These are phyloP conservation scores for Sisor rabdophorus DNA, from an alignment of 2,113 vertebrate genomes.

Conservation along the genomic window DNA sequence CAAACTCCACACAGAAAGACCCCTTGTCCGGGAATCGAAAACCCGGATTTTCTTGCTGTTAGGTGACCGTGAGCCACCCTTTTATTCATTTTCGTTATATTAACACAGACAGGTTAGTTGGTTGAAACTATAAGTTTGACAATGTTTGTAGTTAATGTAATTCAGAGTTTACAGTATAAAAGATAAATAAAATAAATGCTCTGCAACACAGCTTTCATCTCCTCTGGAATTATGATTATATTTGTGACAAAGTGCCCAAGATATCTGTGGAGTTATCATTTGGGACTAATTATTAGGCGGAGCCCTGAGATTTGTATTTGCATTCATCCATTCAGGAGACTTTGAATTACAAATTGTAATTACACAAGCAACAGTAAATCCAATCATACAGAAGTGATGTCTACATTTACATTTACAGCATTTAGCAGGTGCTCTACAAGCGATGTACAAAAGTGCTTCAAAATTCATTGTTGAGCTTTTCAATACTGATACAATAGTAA, in stretches of 20 bases:
- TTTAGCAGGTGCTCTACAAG: too few species aligned
- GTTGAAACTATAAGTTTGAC: background rate
- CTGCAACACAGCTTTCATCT: background rate
- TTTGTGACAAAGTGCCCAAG: background rate
- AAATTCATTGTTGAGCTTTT: too few species aligned
- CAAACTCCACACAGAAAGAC: too few species aligned
- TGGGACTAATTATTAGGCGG: background rate
- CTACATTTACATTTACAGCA: too few species aligned
- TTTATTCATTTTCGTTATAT: background rate
- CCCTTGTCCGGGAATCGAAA: too few species aligned
- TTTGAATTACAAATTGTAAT: conserved; percentile 8
- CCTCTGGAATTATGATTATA: conserved; percentile 1
- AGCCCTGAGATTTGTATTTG: background rate
- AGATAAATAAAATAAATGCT: too few species aligned
- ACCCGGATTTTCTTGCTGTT: too few species aligned
- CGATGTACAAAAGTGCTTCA: too few species aligned
- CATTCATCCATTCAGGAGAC: conserved; percentile 11
- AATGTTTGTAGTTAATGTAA: background rate
- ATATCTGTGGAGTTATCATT: background rate
- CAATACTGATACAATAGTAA: too few species aligned
- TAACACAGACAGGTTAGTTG: background rate
- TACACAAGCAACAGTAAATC: conserved; percentile 2
- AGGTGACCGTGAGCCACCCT: too few species aligned
- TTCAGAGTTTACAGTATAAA: background rate
- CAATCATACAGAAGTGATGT: background rate